A percentile compares a stretch with the other conserved stretches of the same genome.
These are phyloP conservation scores for Mormyrus iriodes DNA, from an alignment of 2,113 vertebrate genomes.

Conservation along the genomic window DNA sequence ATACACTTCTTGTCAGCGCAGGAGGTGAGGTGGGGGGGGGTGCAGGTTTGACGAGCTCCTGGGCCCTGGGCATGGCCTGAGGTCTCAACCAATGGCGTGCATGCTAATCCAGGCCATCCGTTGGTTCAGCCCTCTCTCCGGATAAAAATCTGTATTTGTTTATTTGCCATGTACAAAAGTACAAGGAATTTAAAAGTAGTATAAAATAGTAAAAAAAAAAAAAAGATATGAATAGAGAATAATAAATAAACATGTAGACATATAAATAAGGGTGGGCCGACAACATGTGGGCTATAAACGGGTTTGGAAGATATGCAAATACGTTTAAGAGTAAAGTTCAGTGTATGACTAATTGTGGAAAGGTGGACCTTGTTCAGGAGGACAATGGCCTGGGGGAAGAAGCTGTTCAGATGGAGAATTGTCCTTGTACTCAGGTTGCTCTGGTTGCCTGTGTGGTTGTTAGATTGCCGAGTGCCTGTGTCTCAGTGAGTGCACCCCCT, in stretches of 20 bases:
- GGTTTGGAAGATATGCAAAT: background rate
- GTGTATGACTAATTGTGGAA: background rate
- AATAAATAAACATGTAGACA: background rate
- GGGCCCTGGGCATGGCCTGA: background rate
- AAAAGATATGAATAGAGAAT: background rate
- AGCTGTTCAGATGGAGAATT: background rate
- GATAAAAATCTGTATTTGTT: background rate
- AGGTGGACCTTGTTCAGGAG: background rate
- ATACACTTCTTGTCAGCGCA: slow-evolving; percentile 96
- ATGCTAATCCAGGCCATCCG: background rate
- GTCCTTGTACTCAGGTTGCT: background rate
- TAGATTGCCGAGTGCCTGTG: background rate
- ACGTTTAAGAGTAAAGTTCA: background rate
- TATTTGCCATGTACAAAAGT: background rate
- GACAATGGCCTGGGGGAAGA: background rate
- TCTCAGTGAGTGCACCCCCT: background rate
- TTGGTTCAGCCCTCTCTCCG: background rate
- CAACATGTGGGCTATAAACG: background rate
- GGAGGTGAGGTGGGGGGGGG: slow-evolving; percentile 69
- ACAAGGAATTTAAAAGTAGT: background rate
- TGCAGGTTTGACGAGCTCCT: background rate
- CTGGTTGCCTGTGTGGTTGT: background rate
- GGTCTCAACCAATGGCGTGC: background rate
- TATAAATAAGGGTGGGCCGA: background rate
- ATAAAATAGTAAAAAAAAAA: background rate